These are phyloP conservation scores for Catocala fraxini DNA, from an alignment of 2,888 invertebrate genomes.

Conservation along the genomic window DNA sequence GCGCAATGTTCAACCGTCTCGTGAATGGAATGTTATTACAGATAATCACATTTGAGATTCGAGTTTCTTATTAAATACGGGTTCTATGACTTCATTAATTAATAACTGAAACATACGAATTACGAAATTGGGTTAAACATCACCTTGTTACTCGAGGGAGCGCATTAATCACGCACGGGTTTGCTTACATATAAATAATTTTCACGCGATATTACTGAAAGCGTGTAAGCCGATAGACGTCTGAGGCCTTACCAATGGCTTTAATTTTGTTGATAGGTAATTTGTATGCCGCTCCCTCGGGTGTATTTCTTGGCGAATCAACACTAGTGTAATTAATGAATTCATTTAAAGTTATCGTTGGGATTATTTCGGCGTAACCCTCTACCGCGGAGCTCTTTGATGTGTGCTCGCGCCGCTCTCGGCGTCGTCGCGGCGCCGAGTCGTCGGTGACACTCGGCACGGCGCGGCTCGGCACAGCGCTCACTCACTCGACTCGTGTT, in stretches of 20 bases:
- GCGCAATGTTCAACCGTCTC: neutral
- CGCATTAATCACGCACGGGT: slow-evolving; percentile 55
- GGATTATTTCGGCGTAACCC: slow-evolving; percentile 60
- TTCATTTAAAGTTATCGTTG: slow-evolving; percentile 80
- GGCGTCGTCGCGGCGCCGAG: slow-evolving; percentile 15
- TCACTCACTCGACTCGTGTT: slow-evolving; percentile 43
- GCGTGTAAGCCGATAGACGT: slow-evolving; percentile 63
- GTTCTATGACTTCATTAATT: slow-evolving; percentile 51
- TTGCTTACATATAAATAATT: slow-evolving; percentile 61
- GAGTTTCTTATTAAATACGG: slow-evolving; percentile 31
- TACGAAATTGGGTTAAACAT: slow-evolving; percentile 54
- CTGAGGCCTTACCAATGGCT: slow-evolving; percentile 65
- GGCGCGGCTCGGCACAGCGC: slow-evolving; percentile 19
- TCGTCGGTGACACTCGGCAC: slow-evolving; percentile 21
- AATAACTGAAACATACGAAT: slow-evolving; percentile 49
- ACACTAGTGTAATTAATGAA: slow-evolving; percentile 84
- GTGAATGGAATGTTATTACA: slow-evolving; percentile 12
- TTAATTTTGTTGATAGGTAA: slow-evolving; percentile 81
- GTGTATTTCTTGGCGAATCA: slow-evolving; percentile 79
- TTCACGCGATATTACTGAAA: slow-evolving; percentile 58
- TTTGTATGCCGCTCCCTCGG: slow-evolving; percentile 69
- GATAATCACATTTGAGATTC: slow-evolving; percentile 21
- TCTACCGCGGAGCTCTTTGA: slow-evolving; percentile 65
- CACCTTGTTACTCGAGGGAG: slow-evolving; percentile 27
- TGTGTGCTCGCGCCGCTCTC: slow-evolving; percentile 49